Percentiles rank a stretch among this genome's conserved stretches.
phyloP scores from a whole-genome alignment of 2,113 vertebrate species.

The Colaptes auratus region DNA sequence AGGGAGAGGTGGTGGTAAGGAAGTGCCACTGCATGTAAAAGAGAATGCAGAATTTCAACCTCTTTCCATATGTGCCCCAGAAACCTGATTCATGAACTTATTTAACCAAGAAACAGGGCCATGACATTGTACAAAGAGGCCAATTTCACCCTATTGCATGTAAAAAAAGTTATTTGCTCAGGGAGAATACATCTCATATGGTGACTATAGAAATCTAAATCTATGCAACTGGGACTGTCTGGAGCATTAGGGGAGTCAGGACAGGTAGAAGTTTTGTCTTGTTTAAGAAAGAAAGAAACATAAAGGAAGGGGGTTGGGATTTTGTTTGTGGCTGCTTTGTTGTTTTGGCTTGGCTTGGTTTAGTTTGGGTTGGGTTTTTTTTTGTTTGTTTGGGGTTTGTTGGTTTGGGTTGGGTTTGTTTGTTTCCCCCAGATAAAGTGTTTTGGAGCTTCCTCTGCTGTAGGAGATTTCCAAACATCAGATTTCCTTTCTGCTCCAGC shows the following conservation, averaged over 20 bases:
- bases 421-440: neutral
- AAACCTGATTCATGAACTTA: constrained; percentile 62
- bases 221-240: neutral
- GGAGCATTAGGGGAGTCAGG: neutral
- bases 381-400: neutral
- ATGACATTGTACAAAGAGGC: constrained; percentile 54
- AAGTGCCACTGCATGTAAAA: neutral
- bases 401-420: neutral
- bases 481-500: neutral
- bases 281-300: neutral
- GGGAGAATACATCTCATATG: neutral
- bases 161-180: neutral
- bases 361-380: neutral
- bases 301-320: neutral
- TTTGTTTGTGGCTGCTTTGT: neutral
- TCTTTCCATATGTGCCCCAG: constrained; percentile 7
- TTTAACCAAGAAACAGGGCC: constrained; percentile 43
- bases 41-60: neutral
- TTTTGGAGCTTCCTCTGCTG: neutral
- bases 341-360: too few relatives aligned
- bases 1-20: neutral
- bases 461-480: neutral
- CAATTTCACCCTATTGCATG: neutral
- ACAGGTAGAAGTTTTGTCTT: neutral
- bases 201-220: constrained; percentile 20